A percentile compares a stretch with the other conserved stretches of the same genome.
These are phyloP conservation scores for Numenius phaeopus DNA, from an alignment of 2,797 vertebrate genomes.

Conservation along the genomic window DNA sequence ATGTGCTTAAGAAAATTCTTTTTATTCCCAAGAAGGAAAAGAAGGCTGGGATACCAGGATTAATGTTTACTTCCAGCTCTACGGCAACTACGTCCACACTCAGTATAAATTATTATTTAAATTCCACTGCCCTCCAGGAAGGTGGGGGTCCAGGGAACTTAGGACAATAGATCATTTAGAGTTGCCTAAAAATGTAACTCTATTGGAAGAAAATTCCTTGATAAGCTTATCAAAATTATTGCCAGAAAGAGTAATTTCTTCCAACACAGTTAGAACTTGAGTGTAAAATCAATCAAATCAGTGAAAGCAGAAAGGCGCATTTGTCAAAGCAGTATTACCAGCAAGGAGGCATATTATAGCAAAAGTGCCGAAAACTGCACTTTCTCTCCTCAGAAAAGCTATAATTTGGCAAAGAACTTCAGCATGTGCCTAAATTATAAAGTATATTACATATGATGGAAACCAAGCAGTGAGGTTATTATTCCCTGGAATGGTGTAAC, in stretches of 20 bases:
- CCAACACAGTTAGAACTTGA: slow-evolving; percentile 5
- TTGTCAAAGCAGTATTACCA: slow-evolving; percentile 56
- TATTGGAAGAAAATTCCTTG: slow-evolving; percentile 2
- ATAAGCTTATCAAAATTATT: slow-evolving; percentile 62
- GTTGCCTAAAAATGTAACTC: background rate
- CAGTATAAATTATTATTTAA: background rate
- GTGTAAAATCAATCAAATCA: slow-evolving; percentile 44
- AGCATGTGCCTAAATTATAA: slow-evolving; percentile 23
- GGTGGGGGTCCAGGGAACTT: background rate
- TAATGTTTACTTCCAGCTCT: background rate
- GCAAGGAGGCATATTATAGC: slow-evolving; percentile 29
- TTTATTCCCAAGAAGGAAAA: background rate
- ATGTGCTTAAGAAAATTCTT: background rate
- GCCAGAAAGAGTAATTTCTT: slow-evolving; percentile 40
- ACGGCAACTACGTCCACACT: background rate
- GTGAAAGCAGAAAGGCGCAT: slow-evolving; percentile 24
- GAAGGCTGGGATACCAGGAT: background rate
- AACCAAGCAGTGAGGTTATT: slow-evolving; percentile 10
- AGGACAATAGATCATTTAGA: slow-evolving; percentile 3
- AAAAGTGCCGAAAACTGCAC: slow-evolving; percentile 40
- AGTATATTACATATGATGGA: slow-evolving; percentile 22
- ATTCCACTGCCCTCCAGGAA: background rate
- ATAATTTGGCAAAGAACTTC: slow-evolving; percentile 50
- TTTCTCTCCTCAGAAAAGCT: slow-evolving; percentile 36
- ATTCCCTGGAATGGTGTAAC: background rate